Percentiles rank a stretch among this genome's conserved stretches.
Conservation (phyloP, 2,113 vertebrate genomes). For the Anas platyrhynchos region DNA sequence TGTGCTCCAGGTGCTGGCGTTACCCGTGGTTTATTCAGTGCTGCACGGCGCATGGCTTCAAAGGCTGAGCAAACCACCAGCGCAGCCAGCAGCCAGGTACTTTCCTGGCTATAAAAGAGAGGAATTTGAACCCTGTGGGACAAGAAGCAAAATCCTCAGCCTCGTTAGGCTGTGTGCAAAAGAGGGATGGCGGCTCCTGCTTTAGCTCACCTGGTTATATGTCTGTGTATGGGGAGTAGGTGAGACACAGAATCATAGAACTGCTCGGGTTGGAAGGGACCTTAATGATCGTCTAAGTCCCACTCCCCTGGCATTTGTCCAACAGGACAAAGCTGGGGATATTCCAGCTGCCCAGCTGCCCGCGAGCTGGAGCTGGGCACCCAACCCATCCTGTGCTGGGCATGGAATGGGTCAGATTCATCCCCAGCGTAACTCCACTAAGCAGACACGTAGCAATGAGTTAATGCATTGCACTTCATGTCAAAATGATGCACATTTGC, state of each 20-base stretch:
- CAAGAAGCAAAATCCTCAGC: neutral
- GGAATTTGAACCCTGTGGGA: neutral
- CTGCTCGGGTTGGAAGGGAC: no score
- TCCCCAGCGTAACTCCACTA: neutral
- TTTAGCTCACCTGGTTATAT: neutral
- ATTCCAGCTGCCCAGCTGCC: neutral
- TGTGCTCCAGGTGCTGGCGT: neutral
- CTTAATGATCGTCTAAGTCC: no score
- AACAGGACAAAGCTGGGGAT: neutral
- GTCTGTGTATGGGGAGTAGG: fast-evolving
- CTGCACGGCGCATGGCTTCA: neutral
- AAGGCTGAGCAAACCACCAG: neutral
- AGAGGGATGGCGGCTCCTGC: neutral
- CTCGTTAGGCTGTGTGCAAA: neutral
- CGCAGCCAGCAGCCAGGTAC: neutral
- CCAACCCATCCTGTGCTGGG: fast-evolving
- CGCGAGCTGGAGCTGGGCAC: neutral
- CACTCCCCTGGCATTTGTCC: no score
- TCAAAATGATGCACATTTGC: neutral
- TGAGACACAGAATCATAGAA: no score
- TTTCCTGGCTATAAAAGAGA: neutral
- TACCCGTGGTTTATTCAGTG: neutral
- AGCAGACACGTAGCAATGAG: neutral
- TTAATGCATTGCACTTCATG: neutral
- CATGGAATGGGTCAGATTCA: neutral